Evolutionary conservation across 2,113 vertebrate species (phyloP).

Genomic region (Azemiops feae): DNA sequence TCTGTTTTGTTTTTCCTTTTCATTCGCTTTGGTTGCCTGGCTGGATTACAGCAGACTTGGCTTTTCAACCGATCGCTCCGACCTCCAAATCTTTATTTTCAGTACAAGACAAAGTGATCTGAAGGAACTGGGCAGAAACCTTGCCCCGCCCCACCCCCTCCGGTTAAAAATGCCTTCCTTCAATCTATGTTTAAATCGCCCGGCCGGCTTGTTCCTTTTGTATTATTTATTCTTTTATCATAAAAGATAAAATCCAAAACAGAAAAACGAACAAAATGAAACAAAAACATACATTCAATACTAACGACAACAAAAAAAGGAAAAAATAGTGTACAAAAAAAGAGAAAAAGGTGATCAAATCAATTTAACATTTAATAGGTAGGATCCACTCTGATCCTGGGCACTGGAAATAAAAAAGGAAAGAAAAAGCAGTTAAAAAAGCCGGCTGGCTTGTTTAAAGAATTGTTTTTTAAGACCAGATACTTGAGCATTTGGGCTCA

Average conservation of each 20-base stretch:
- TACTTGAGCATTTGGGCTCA: neutral
- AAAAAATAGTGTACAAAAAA: neutral
- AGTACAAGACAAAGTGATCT: neutral
- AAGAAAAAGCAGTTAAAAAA: neutral
- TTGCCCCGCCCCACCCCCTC: fast-evolving
- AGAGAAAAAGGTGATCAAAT: neutral
- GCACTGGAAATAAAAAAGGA: no score
- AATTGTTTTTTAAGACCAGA: neutral
- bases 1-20: neutral
- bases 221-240: neutral
- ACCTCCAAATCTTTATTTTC: no score
- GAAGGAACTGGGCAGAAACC: neutral
- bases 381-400: neutral
- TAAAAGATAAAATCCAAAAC: neutral
- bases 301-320: no score
- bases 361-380: neutral
- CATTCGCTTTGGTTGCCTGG: neutral
- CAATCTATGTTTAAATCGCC: no score
- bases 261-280: neutral
- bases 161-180: neutral
- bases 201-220: neutral
- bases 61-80: neutral
- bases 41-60: neutral
- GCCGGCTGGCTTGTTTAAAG: neutral
- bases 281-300: neutral